A percentile compares a stretch with the other conserved stretches of the same genome.
Conservation (phyloP, 1,140 invertebrate species). For the Magallana ariakensis region DNA sequence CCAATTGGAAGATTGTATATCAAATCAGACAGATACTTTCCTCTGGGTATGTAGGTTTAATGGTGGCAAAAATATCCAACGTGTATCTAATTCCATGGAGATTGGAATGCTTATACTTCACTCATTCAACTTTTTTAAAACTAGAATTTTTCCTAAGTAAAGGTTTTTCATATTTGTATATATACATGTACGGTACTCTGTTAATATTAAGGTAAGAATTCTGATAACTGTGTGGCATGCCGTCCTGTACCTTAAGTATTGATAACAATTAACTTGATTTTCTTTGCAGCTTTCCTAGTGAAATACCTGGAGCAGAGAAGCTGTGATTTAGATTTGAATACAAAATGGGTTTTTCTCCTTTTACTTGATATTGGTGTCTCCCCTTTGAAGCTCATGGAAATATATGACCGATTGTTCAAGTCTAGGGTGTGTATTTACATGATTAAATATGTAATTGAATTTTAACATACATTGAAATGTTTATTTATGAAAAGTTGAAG, state of each 20-base stretch:
- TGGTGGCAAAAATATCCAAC: too few relatives aligned
- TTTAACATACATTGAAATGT: neutral
- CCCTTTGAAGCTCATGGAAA: constrained; percentile 78
- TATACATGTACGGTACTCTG: too few relatives aligned
- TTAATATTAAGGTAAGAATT: too few relatives aligned
- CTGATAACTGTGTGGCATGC: too few relatives aligned
- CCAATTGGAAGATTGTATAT: constrained; percentile 79
- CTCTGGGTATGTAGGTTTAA: constrained; percentile 77
- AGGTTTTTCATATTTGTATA: too few relatives aligned
- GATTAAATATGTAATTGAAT: neutral
- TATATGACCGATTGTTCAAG: constrained; percentile 81
- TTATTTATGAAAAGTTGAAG: neutral
- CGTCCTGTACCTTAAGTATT: too few relatives aligned
- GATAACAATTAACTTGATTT: too few relatives aligned
- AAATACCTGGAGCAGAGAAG: constrained; percentile 79
- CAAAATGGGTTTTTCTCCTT: constrained; percentile 78
- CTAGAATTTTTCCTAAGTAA: too few relatives aligned
- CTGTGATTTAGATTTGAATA: constrained; percentile 73
- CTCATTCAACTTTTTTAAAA: too few relatives aligned
- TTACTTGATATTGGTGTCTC: constrained; percentile 79
- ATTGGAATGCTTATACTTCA: too few relatives aligned
- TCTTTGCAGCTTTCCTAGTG: constrained; percentile 80
- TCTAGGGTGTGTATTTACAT: constrained; percentile 70
- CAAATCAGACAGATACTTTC: constrained; percentile 82
- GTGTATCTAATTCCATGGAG: too few relatives aligned